phyloP scores from a whole-genome alignment of 1,140 invertebrate genomes.

The Dufourea novaeangliae region DNA sequence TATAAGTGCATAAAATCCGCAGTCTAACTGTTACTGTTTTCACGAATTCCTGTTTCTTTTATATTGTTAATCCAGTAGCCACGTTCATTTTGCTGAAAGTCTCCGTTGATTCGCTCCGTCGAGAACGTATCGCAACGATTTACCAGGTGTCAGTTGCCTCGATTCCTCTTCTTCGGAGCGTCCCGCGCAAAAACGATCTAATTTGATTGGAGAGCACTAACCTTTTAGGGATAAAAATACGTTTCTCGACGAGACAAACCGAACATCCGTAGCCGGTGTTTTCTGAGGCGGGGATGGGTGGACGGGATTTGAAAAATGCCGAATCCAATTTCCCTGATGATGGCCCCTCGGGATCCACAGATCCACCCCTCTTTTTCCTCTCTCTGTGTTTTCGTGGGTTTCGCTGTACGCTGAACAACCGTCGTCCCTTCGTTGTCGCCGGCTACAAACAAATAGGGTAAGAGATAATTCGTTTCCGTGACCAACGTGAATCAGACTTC shows the following conservation, averaged over 20 bases:
- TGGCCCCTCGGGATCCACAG: slow-evolving; percentile 69
- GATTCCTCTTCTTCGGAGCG: not conserved
- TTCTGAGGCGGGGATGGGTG: too few relatives aligned
- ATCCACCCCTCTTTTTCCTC: slow-evolving; percentile 38
- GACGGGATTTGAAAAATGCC: slow-evolving; percentile 75
- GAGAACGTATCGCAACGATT: slow-evolving; percentile 31
- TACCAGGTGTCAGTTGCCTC: slow-evolving; percentile 28
- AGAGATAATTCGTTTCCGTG: slow-evolving; percentile 67
- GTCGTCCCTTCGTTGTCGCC: slow-evolving; percentile 60
- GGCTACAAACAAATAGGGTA: slow-evolving; percentile 76
- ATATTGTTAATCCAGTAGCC: not conserved
- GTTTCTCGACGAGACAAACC: slow-evolving; percentile 54
- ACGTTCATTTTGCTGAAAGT: not conserved
- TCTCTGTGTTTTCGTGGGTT: slow-evolving; percentile 61
- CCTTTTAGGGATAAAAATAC: slow-evolving; percentile 63
- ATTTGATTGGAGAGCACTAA: slow-evolving; percentile 61
- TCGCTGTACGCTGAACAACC: slow-evolving; percentile 53
- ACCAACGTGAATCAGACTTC: slow-evolving; percentile 36
- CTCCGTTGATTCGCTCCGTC: not conserved
- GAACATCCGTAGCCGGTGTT: slow-evolving; percentile 64
- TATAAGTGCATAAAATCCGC: too few relatives aligned
- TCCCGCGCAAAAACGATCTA: slow-evolving; percentile 51
- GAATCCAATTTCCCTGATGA: slow-evolving; percentile 81
- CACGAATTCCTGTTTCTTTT: not conserved
- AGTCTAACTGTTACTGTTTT: too few relatives aligned